Base-by-base conservation (phyloP, 2,113 vertebrate species). In the Zootoca vivipara region DNA sequence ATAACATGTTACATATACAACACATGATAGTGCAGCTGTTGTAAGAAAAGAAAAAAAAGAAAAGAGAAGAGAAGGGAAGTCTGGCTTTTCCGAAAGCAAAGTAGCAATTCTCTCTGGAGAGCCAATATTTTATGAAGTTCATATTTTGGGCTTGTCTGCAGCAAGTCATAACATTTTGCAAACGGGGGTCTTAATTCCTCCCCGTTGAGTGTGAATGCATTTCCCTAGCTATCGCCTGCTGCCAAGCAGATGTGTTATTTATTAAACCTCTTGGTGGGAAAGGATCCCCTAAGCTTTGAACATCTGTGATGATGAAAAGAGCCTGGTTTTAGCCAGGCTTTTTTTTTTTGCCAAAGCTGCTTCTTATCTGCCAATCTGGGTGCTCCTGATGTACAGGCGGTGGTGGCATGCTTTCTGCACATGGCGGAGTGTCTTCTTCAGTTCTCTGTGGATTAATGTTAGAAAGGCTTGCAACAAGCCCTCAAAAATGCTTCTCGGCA, bases 41-140 rank as follows among this genome's bases (percentile, higher is more conserved):
- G 15, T 26, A n/a, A 28, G 62, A 67, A 74, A 73, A 62, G 58
- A 58, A 42, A 42, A 42, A 42, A 42, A 7, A 52, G 9, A 20
- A 20, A 62, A 62, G 58, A 20, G 18, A 62, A 62, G 58, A 5
- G 18, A 62, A 62, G 18, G 18, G 5, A 62, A 0, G 0, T 5
- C 42, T 58, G 24, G 69, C 16, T 42, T 5, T 3, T 15, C 16
- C 35, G 5, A 16, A 38, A 28, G 24, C 42, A 81, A 74, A 0
- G 0, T 1, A 0, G 20, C 9, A 5, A 15, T 9, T 2, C 28
- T 46, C 67, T 74, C 70, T 4, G 16, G 13, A 0, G 0, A 2
- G 7, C 42, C 38, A 5, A 20, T 35, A 1, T 2, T 28, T 26
- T 28, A 12, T 8, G 33, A 10, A 0, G n/a, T 30, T 85, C 67